Conservation (phyloP, 2,113 vertebrate genomes). For the Lates calcarifer region DNA sequence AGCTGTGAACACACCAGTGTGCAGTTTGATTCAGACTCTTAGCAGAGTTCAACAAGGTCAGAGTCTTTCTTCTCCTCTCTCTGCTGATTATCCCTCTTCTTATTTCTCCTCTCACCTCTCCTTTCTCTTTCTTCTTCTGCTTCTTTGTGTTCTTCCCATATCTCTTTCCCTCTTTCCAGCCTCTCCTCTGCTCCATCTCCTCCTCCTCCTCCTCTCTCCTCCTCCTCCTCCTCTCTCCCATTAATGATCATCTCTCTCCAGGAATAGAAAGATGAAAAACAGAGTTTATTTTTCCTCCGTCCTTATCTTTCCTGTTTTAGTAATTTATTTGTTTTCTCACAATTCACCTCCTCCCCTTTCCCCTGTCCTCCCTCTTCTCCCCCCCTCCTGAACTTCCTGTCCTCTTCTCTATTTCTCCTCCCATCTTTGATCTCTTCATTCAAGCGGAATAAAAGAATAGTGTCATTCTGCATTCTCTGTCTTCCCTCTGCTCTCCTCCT, state of each 20-base stretch:
- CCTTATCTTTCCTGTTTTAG: neutral
- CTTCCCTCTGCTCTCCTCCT: neutral
- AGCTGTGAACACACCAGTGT: constrained; percentile 48
- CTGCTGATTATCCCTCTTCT: neutral
- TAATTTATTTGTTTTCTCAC: neutral
- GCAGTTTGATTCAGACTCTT: neutral
- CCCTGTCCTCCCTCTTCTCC: neutral
- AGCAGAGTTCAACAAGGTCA: constrained; percentile 6
- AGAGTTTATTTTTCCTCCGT: neutral
- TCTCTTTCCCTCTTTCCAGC: no score
- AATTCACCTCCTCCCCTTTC: neutral
- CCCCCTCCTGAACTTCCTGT: neutral
- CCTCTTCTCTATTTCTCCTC: neutral
- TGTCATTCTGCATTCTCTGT: neutral
- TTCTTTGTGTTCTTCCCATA: no score
- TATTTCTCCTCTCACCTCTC: neutral
- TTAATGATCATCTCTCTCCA: neutral
- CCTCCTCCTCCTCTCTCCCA: neutral
- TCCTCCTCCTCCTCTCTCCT: neutral
- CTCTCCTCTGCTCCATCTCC: neutral
- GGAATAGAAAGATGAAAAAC: neutral
- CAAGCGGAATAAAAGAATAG: neutral
- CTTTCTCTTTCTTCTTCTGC: neutral
- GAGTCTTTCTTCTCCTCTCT: neutral
- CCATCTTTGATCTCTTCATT: neutral